Base-by-base conservation (phyloP, 2,888 invertebrate species). In the Tryphoninae sp. region DNA sequence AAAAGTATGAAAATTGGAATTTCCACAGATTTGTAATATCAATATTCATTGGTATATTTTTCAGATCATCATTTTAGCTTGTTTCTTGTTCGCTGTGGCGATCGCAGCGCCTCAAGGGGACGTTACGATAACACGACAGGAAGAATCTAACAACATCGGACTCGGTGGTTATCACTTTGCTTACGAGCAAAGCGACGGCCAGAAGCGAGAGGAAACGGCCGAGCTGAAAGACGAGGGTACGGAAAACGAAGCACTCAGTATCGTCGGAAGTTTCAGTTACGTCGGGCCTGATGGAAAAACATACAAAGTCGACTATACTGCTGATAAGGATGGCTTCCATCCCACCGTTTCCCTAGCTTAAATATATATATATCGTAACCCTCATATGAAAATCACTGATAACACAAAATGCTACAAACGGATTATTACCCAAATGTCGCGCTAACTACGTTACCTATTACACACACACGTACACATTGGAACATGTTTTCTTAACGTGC, bases 161-260 rank as follows among this genome's bases (percentile, higher is more conserved):
- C 89, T 91, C 4, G 89, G 91, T 53, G 90, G 90, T 64, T 91
- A 92, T 81, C 91, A 89, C 80, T 92, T 89, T 84, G 91, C 91
- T 76, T 92, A 91, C 81, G 92, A 91, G 82, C 91, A 91, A 68
- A 92, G 92, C 83, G 92, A 92, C 68, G 92, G 92, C 0, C 92
- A 92, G 65, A 91, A 89, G 62, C 88, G 91, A 68, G 92, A 92
- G 65, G 92, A 92, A 83, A 91, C 91, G 8, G 92, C 91, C 1
- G 90, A 91, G 67, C 77, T 92, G 40, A 87, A 87, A 74, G 90
- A 91, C 78, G 89, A 89, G 64, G 92, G 92, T 42, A 91, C 91
- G 3, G 92, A 92, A 2, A 87, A 92, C 76, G 92, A 92, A 76
- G 85, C 87, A 1, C 86, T 92, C 71, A 89, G 87, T 49, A 89